Base-by-base conservation (phyloP, 2,113 vertebrate genomes). In the Bettongia penicillata region DNA sequence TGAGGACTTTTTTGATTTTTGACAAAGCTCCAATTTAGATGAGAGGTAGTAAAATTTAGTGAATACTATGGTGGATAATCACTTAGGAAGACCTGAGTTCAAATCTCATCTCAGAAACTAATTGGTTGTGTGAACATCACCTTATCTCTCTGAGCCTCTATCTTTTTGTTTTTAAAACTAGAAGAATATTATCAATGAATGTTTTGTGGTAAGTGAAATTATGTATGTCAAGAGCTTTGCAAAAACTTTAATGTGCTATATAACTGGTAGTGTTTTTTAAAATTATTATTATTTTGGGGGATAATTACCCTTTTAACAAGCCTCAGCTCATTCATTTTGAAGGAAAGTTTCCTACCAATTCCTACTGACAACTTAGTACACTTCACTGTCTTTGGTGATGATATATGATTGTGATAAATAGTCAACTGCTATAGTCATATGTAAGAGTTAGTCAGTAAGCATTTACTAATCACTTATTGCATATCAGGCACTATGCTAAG, bases 111-210 rank as follows among this genome's bases (percentile, higher is more conserved):
- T 93, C 1, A 57, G 55, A 11, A 24, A 37, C 84, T 91, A 2
- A 3, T 3, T 50, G 0, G 0, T 2, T 16, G 28, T 51, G n/a
- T 0, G 8, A 31, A 22, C 0, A 84, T 84, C 37, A 84, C 0
- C 16, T 1, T 43, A 43, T 22, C 16, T 43, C 19, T 84, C 37
- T n/a, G 4, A n/a, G 31, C 31, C 31, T 68, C 37, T 37, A 16
- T 68, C 37, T 37, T 68, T 77, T 22, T 84, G 22, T 84, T 84
- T 77, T 22, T 84, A 43, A 84, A 84, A 84, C 16, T 84, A 43
- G 68, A 84, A 84, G 37, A 84, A 31, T 31, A 61, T 31, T 31
- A 2, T 0, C 68, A 77, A 16, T 43, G 43, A 5, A 7, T 37
- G 1, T 84, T 16, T 84, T 84, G 19, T 84, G 68, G 22, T 23